A percentile compares a stretch with the other conserved stretches of the same genome.
phyloP scores from a whole-genome alignment of 2,113 vertebrate genomes.

The Silurus meridionalis region DNA sequence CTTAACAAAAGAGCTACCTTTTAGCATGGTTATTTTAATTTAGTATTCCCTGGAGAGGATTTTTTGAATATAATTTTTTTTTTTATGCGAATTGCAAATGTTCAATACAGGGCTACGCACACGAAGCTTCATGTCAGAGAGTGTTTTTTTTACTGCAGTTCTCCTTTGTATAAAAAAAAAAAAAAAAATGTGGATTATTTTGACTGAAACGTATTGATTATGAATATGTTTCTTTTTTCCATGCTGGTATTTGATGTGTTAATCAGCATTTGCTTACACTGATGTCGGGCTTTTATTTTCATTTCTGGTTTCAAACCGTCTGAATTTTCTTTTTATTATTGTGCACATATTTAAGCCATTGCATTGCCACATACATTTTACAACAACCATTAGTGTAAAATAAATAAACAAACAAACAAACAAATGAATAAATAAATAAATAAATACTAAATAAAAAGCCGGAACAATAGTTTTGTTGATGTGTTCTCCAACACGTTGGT shows the following conservation, averaged over 20 bases:
- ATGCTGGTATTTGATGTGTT: background rate
- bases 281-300: background rate
- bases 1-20: background rate
- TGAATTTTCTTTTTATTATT: background rate
- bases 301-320: background rate
- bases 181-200: background rate
- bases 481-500: background rate
- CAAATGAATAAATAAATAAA: too few species aligned
- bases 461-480: background rate
- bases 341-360: background rate
- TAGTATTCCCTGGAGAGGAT: background rate
- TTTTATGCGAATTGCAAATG: background rate
- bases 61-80: background rate
- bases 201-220: background rate
- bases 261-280: too few species aligned
- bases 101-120: background rate
- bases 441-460: background rate
- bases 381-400: background rate
- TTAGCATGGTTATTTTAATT: background rate
- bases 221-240: background rate
- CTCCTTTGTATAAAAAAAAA: background rate
- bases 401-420: too few species aligned
- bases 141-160: background rate
- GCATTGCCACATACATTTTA: background rate
- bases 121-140: background rate